Evolutionary conservation across 2,797 vertebrate genomes (phyloP).

Genomic region (Mormyrops attenuatus): DNA sequence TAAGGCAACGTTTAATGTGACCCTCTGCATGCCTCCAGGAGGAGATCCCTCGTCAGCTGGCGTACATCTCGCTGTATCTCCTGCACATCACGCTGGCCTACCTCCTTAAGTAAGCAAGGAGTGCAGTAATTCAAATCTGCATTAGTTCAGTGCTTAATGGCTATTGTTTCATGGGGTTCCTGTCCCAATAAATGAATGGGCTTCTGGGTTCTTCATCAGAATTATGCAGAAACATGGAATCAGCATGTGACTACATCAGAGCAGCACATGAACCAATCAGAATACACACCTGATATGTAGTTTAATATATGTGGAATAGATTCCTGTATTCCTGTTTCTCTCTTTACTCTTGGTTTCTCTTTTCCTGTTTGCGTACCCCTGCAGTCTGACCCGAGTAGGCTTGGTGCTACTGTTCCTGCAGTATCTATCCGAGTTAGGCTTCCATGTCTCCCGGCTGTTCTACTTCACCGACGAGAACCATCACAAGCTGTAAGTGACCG

Average conservation of each 20-base stretch:
- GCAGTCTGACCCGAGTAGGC: conserved; percentile 83
- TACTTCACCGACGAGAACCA: conserved; percentile 91
- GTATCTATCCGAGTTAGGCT: conserved; percentile 82
- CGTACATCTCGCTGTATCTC: conserved; percentile 87
- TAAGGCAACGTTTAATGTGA: background rate
- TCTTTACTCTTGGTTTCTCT: background rate
- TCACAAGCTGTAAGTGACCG: conserved; percentile 80
- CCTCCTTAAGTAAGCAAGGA: conserved; percentile 76
- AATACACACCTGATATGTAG: background rate
- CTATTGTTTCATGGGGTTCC: background rate
- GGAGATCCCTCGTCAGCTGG: conserved; percentile 88
- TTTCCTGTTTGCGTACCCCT: background rate
- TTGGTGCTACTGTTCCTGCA: conserved; percentile 86
- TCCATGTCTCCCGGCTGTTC: conserved; percentile 85
- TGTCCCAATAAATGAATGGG: background rate
- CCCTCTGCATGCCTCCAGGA: conserved; percentile 63
- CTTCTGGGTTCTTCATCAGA: background rate
- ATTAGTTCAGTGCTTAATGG: background rate
- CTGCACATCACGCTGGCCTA: conserved; percentile 86
- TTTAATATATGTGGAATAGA: background rate
- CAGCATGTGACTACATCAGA: background rate
- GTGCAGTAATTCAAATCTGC: background rate
- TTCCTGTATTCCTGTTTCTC: background rate
- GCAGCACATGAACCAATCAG: background rate
- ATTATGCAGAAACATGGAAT: background rate